Evolutionary conservation across 2,113 vertebrate genomes (phyloP), one percentile per base, ranked within the genome.

Genomic region (Phalacrocorax carbo): DNA sequence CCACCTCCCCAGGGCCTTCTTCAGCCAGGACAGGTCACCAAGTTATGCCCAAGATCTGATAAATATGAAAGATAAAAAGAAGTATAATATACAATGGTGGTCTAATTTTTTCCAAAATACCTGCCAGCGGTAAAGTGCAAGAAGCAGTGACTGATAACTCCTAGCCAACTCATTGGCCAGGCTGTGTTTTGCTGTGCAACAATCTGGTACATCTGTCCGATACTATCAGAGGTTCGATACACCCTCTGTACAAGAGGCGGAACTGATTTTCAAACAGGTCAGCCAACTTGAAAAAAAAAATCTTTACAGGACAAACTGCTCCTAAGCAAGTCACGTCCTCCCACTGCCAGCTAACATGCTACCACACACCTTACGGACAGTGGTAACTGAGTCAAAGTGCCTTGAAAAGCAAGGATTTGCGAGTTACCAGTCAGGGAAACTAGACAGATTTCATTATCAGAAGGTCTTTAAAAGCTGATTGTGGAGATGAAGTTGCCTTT

Each of bases 91-190:
- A 75, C 55, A 95, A 54, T 13, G 8, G 75, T 54, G 34, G 36
- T 65, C n/a, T 60, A 54, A n/a, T 87, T 70, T 85, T 90, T 90
- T 93, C 81, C 81, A 87, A 94, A 96, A 95, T 90, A 94, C 57
- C 72, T 92, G 89, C 86, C 86, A 83, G 69, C 18, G 4, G n/a
- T 73, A 26, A 72, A 88, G 83, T 75, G 79, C 83, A 95, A 95
- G 75, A 79, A 71, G 48, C 65, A 49, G 13, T 54, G 70, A 69
- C 76, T 68, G 46, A 72, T 82, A 95, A 93, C 93, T 60, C 29
- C 89, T 44, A 7, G 38, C 60, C 72, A 91, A 12, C 29, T 64
- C 81, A 88, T 72, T 49, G 11, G 48, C n/a, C 60, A 19, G 22
- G 49, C 68, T 93, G 21, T 86, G 48, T 91, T 90, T 86, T 95